phyloP scores from a whole-genome alignment of 1,140 invertebrate genomes.

The Ceratina japonica region DNA sequence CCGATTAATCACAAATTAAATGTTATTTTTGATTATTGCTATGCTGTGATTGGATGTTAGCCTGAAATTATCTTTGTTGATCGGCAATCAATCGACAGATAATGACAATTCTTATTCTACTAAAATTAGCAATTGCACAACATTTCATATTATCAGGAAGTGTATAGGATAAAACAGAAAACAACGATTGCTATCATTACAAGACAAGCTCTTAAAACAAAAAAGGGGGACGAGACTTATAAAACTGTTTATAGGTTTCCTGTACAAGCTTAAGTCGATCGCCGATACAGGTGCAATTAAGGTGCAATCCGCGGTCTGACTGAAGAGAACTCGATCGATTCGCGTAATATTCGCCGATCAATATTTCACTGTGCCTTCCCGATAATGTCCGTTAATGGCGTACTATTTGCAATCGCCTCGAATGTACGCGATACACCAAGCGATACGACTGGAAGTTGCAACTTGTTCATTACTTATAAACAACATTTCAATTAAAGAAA shows the following conservation, averaged over 20 bases:
- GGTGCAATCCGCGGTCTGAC: neutral
- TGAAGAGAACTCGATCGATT: neutral
- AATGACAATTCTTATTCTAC: conserved; percentile 11
- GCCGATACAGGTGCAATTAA: conserved; percentile 8
- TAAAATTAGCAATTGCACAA: neutral
- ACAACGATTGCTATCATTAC: neutral
- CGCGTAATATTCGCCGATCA: conserved; percentile 9
- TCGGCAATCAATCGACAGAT: neutral
- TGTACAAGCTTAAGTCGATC: neutral
- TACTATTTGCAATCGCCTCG: conserved; percentile 17
- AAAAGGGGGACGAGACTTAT: neutral
- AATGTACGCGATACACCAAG: neutral
- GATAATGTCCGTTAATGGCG: conserved; percentile 22
- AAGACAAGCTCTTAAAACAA: conserved; percentile 4
- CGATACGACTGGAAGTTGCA: conserved; percentile 8
- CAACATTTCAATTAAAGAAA: conserved; percentile 38
- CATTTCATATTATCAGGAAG: no score
- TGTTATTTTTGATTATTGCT: no score
- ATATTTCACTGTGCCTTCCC: conserved; percentile 12
- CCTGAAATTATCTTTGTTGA: no score
- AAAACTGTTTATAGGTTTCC: neutral
- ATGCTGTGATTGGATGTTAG: no score
- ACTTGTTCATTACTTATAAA: conserved; percentile 29
- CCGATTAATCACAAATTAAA: no score
- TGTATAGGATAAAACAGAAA: neutral